These are phyloP conservation scores for Mycogona germanica DNA, from an alignment of 2,888 invertebrate species.

Conservation along the genomic window DNA sequence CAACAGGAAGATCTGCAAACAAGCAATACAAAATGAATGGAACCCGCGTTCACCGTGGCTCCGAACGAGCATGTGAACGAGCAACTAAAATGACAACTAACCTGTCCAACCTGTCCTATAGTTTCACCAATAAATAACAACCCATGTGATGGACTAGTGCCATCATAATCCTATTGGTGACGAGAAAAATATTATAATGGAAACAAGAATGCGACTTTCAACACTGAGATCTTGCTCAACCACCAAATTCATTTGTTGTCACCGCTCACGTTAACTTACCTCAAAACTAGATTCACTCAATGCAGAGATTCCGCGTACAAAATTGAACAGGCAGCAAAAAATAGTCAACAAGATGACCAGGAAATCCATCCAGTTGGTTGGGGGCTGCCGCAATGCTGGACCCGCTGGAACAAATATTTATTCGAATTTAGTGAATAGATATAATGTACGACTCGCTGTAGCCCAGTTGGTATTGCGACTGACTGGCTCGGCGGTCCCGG, in stretches of 20 bases:
- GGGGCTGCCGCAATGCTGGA: not conserved
- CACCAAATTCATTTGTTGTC: too few relatives aligned
- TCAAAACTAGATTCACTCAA: slow-evolving; percentile 16
- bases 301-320: slow-evolving; percentile 12
- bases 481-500: too few relatives aligned
- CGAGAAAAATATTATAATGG: not conserved
- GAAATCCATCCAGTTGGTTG: slow-evolving; percentile 12
- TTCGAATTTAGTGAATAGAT: not conserved
- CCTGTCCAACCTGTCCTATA: slow-evolving; percentile 12
- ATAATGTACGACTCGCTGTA: too few relatives aligned
- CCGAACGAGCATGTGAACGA: not conserved
- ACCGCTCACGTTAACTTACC: too few relatives aligned
- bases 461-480: too few relatives aligned
- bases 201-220: too few relatives aligned
- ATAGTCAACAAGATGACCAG: not conserved
- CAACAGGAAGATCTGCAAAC: slow-evolving; percentile 17
- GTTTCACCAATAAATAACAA: slow-evolving; percentile 15
- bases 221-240: not conserved
- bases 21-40: slow-evolving; percentile 2
- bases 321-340: slow-evolving; percentile 17
- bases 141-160: slow-evolving; percentile 13
- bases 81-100: slow-evolving; percentile 1
- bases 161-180: slow-evolving; percentile 13
- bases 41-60: not conserved
- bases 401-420: slow-evolving; percentile 5